These are phyloP conservation scores for Melanophora roralis DNA, from an alignment of 2,888 invertebrate genomes.

Conservation along the genomic window DNA sequence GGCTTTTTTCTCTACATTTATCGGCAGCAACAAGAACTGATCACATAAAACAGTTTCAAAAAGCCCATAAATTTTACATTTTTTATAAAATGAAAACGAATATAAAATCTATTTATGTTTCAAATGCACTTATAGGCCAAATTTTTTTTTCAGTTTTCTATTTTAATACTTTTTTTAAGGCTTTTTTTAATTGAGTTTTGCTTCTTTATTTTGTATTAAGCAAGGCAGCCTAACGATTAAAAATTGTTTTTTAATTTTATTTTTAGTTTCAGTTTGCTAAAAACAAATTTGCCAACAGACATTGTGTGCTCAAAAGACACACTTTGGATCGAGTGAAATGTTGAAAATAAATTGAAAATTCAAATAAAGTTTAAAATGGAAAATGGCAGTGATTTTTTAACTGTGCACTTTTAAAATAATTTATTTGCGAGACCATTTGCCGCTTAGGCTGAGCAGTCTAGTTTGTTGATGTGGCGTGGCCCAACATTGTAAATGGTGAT, in stretches of 20 bases:
- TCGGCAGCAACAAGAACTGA: neutral
- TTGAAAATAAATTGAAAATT: too few species aligned
- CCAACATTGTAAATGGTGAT: too few species aligned
- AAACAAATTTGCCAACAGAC: neutral
- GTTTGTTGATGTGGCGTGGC: too few species aligned
- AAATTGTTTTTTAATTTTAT: neutral
- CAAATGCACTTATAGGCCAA: conserved; percentile 58
- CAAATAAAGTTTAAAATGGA: too few species aligned
- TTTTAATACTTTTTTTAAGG: neutral
- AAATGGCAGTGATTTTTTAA: too few species aligned
- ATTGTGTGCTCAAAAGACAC: too few species aligned
- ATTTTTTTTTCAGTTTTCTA: conserved; percentile 5
- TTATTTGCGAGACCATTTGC: too few species aligned
- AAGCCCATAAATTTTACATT: conserved; percentile 46
- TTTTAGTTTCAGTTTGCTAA: neutral
- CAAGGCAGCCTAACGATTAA: conserved; percentile 3
- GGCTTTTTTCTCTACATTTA: conserved; percentile 21
- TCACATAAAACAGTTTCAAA: conserved; percentile 16
- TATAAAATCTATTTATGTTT: conserved; percentile 41
- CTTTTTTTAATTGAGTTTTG: conserved; percentile 11
- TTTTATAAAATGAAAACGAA: conserved; percentile 21
- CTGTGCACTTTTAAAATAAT: too few species aligned
- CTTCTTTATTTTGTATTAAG: neutral
- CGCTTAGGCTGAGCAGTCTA: too few species aligned
- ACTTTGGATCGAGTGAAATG: too few species aligned